These are phyloP conservation scores for Trachelus iudaicus DNA, from an alignment of 2,888 invertebrate species.

Conservation along the genomic window DNA sequence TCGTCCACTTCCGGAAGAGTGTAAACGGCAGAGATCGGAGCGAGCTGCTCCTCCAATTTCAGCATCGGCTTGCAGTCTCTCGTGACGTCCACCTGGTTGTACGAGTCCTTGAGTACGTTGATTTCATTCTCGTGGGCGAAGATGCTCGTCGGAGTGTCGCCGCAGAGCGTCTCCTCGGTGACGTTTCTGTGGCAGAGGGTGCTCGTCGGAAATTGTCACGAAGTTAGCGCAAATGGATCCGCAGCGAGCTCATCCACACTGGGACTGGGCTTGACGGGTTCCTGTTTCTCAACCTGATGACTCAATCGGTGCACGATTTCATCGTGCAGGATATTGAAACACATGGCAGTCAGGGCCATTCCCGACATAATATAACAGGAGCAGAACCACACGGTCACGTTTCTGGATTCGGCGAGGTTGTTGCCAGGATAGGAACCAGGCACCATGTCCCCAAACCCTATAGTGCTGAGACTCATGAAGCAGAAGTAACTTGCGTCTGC, in stretches of 20 bases:
- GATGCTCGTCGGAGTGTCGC: conserved; percentile 55
- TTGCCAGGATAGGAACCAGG: conserved; percentile 75
- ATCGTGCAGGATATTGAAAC: conserved; percentile 89
- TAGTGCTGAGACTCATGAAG: conserved; percentile 94
- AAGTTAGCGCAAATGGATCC: conserved; percentile 77
- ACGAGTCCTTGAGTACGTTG: conserved; percentile 62
- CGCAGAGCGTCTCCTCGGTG: conserved; percentile 59
- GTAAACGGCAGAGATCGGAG: conserved; percentile 56
- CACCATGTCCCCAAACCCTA: conserved; percentile 89
- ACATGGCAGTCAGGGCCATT: conserved; percentile 90
- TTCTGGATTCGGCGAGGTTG: conserved; percentile 71
- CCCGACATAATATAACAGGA: conserved; percentile 88
- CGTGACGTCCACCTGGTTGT: conserved; percentile 63
- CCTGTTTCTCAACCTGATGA: conserved; percentile 72
- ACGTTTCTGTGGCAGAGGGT: conserved; percentile 58
- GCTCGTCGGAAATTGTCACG: conserved; percentile 77
- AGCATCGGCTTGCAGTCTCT: conserved; percentile 62
- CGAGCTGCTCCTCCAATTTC: conserved; percentile 58
- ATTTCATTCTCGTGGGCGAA: conserved; percentile 64
- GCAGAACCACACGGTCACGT: conserved; percentile 87
- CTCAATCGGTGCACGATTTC: conserved; percentile 87
- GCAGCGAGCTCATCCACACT: conserved; percentile 74
- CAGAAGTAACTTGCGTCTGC: conserved; percentile 82
- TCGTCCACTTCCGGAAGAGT: conserved; percentile 62
- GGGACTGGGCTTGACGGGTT: conserved; percentile 73